Percentiles rank a stretch among this genome's conserved stretches.
phyloP scores from a whole-genome alignment of 2,888 invertebrate species.

The Patella ulyssiponensis region DNA sequence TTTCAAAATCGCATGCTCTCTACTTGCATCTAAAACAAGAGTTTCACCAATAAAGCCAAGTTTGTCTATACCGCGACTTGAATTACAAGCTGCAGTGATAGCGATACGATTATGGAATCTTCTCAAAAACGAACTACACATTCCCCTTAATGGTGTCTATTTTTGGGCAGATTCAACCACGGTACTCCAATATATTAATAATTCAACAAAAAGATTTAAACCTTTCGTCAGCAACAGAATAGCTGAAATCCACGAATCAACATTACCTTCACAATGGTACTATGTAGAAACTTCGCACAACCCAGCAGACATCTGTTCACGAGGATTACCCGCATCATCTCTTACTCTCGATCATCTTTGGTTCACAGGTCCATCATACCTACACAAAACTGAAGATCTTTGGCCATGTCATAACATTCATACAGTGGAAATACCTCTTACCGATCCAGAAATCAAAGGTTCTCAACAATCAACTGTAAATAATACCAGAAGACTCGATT shows the following conservation, averaged over 20 bases:
- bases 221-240: conserved; percentile 13
- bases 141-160: neutral
- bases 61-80: conserved; percentile 12
- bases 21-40: conserved; percentile 7
- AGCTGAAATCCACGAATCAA: conserved; percentile 8
- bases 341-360: conserved; percentile 5
- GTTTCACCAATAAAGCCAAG: conserved; percentile 14
- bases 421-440: neutral
- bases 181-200: conserved; percentile 15
- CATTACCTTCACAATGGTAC: neutral
- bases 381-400: neutral
- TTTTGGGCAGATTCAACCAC: neutral
- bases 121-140: neutral
- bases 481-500: neutral
- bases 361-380: conserved; percentile 9
- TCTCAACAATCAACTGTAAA: neutral
- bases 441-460: neutral
- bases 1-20: neutral
- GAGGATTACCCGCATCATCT: neutral
- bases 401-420: neutral
- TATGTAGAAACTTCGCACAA: neutral
- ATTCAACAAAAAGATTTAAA: conserved; percentile 13
- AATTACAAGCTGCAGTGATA: conserved; percentile 13
- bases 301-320: conserved; percentile 10
- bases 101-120: conserved; percentile 8